Evolutionary conservation across 2,113 vertebrate species (phyloP).

Genomic region (Ictidomys tridecemlineatus): DNA sequence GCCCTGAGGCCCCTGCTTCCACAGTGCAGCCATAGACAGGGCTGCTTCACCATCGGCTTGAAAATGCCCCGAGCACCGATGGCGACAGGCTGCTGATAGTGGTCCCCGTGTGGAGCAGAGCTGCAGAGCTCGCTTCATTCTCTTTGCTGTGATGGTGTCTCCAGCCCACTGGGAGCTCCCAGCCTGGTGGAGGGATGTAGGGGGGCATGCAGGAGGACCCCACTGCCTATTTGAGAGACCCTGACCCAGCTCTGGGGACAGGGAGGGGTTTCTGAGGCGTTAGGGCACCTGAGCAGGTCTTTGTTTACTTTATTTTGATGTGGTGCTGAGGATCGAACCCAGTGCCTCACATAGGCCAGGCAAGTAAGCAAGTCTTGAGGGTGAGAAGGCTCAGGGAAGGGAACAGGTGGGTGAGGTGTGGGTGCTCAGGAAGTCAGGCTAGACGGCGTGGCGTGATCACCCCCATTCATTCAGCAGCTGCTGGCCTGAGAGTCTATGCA

Average conservation of each 20-base stretch:
- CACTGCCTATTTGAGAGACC: neutral
- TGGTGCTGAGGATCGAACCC: no score
- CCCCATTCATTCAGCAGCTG: neutral
- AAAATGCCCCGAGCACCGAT: neutral
- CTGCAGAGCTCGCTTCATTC: neutral
- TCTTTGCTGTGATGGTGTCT: neutral
- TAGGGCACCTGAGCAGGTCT: neutral
- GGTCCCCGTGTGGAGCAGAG: neutral
- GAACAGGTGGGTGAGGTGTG: fast-evolving
- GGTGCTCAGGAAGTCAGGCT: neutral
- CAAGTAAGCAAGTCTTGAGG: neutral
- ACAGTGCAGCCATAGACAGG: fast-evolving
- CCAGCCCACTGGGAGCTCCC: neutral
- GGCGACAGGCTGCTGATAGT: fast-evolving
- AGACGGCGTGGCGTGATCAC: fast-evolving
- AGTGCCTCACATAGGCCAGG: no score
- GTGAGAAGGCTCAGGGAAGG: neutral
- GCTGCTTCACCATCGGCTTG: neutral
- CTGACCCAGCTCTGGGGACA: neutral
- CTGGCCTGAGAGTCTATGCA: neutral
- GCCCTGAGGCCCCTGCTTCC: neutral
- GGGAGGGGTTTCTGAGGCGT: neutral
- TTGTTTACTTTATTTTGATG: no score
- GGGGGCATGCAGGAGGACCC: neutral
- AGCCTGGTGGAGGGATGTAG: neutral